phyloP scores from a whole-genome alignment of 2,888 invertebrate genomes.

The Netelia inedita region DNA sequence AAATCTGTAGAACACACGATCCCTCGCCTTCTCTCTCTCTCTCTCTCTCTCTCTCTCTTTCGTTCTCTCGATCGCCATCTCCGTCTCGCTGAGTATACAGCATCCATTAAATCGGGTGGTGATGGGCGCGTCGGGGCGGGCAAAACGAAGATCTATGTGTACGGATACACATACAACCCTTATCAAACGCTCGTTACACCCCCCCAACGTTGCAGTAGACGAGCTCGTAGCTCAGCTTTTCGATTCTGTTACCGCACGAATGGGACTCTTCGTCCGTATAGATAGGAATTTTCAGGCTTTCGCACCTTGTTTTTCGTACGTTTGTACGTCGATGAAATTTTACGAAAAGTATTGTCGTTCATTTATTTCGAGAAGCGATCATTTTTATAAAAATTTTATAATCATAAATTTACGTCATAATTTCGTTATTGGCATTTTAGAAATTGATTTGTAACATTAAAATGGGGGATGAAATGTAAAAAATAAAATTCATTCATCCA shows the following conservation, averaged over 20 bases:
- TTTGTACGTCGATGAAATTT: too few species aligned
- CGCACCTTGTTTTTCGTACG: too few species aligned
- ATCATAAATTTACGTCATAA: too few species aligned
- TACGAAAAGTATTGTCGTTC: too few species aligned
- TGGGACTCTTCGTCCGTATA: too few species aligned
- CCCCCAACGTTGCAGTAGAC: constrained; percentile 5
- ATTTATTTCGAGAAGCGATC: too few species aligned
- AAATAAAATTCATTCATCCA: too few species aligned
- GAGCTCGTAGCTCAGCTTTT: background rate
- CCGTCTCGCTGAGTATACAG: constrained; percentile 10
- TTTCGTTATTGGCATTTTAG: too few species aligned
- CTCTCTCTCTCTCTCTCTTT: constrained; percentile 30
- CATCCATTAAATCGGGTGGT: constrained; percentile 53
- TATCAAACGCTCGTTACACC: constrained; percentile 75
- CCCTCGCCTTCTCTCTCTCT: constrained; percentile 40
- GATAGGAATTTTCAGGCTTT: too few species aligned
- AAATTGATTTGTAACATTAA: too few species aligned
- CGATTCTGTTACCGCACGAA: background rate
- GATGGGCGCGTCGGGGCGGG: constrained; percentile 27
- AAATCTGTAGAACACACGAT: constrained; percentile 59
- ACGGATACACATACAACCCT: constrained; percentile 66
- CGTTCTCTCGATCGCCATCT: constrained; percentile 22
- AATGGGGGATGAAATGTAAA: too few species aligned
- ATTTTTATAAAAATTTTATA: too few species aligned
- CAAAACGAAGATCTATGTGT: constrained; percentile 24